Percentiles rank a stretch among this genome's conserved stretches.
Conservation (phyloP, 2,888 invertebrate genomes). For the Ormyrus nitidulus region DNA sequence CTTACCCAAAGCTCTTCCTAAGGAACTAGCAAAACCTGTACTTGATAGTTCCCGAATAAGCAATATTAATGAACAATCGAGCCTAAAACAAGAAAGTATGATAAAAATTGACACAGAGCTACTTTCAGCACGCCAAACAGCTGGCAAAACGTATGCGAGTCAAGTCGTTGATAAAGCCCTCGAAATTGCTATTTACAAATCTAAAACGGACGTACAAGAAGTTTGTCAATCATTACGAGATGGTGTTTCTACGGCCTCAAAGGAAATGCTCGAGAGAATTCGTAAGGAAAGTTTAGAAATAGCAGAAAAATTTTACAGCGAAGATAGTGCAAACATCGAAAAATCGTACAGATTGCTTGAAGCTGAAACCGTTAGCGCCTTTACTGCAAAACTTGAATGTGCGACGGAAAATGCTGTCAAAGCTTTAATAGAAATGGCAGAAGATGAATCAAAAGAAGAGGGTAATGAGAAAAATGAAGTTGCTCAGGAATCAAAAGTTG, state of each 20-base stretch:
- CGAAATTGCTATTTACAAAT: constrained; percentile 73
- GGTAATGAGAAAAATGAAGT: constrained; percentile 59
- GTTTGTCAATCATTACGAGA: constrained; percentile 71
- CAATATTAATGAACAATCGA: constrained; percentile 18
- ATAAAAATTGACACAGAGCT: constrained; percentile 57
- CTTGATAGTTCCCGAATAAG: constrained; percentile 17
- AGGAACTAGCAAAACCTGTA: constrained; percentile 26
- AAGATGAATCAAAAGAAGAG: constrained; percentile 71
- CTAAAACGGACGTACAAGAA: constrained; percentile 73
- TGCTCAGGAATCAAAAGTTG: constrained; percentile 36
- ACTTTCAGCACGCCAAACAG: constrained; percentile 64
- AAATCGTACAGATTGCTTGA: constrained; percentile 66
- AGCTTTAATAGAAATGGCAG: constrained; percentile 73
- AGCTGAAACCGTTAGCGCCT: constrained; percentile 67
- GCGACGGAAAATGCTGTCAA: constrained; percentile 74
- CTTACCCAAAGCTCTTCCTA: constrained; percentile 18
- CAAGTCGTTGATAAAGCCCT: constrained; percentile 73
- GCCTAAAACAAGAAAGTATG: constrained; percentile 38
- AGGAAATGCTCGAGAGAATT: constrained; percentile 69
- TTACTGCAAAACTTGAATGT: constrained; percentile 70
- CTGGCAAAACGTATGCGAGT: constrained; percentile 70
- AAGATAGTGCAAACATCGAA: constrained; percentile 64
- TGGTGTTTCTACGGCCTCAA: constrained; percentile 71
- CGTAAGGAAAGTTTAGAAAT: constrained; percentile 69
- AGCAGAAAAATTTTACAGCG: constrained; percentile 64